Percentiles rank a stretch among this genome's conserved stretches.
Evolutionary conservation across 2,888 invertebrate species (phyloP).

Genomic region (Rhabditoides inermis): DNA sequence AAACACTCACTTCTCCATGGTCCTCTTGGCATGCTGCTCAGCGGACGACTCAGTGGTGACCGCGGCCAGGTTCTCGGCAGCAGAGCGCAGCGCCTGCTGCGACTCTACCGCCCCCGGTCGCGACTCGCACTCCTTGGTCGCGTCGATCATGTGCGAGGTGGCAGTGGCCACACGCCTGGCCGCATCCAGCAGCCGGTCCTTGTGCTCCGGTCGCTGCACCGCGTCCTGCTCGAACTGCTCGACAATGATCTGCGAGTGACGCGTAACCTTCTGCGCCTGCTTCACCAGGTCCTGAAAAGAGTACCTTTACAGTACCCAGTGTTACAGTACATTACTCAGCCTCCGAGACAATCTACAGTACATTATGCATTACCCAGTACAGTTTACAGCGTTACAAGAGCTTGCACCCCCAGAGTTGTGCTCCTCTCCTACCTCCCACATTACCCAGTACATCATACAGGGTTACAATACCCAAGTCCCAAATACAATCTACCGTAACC

Average conservation of each 20-base stretch:
- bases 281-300: constrained; percentile 17
- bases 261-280: constrained; percentile 54
- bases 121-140: constrained; percentile 40
- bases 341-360: too few species aligned
- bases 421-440: too few species aligned
- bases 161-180: constrained; percentile 89
- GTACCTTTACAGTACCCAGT: too few species aligned
- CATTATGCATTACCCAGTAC: too few species aligned
- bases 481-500: too few species aligned
- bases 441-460: too few species aligned
- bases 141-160: constrained; percentile 86
- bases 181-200: constrained; percentile 79
- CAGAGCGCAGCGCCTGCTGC: constrained; percentile 65
- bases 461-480: too few species aligned
- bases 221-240: constrained; percentile 78
- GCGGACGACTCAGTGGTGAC: constrained; percentile 79
- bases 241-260: constrained; percentile 44
- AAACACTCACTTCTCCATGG: too few species aligned
- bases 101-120: constrained; percentile 40
- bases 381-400: too few species aligned
- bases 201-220: constrained; percentile 69
- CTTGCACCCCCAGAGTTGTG: too few species aligned
- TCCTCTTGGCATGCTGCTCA: constrained; percentile 67
- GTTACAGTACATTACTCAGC: too few species aligned
- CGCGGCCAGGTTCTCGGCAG: constrained; percentile 84